Evolutionary conservation across 2,888 invertebrate genomes (phyloP).

Genomic region (Lasioglossum vierecki): DNA sequence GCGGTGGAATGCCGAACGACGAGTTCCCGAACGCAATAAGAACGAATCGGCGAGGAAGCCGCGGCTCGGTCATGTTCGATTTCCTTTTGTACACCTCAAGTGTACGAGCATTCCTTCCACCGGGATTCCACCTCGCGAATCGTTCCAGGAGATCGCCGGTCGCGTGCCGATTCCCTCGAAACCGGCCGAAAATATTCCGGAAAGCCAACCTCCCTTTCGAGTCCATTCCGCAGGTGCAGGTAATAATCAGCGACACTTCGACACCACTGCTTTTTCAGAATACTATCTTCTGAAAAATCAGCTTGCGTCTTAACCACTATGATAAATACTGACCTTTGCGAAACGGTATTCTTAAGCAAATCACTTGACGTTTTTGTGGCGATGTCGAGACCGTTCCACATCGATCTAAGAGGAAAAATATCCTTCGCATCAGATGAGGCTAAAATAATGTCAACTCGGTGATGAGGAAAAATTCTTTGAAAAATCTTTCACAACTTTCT

Average conservation of each 20-base stretch:
- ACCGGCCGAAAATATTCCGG: constrained; percentile 35
- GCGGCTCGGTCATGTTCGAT: constrained; percentile 49
- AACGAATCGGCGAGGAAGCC: constrained; percentile 58
- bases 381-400: background rate
- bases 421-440: no score
- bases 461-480: no score
- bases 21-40: constrained; percentile 74
- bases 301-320: background rate
- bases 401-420: no score
- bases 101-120: background rate
- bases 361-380: background rate
- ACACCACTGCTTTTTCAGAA: background rate
- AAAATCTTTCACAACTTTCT: no score
- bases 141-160: background rate
- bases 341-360: background rate
- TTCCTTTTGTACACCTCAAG: constrained; percentile 43
- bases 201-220: constrained; percentile 3
- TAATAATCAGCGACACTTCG: background rate
- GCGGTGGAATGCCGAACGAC: constrained; percentile 75
- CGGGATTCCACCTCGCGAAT: background rate
- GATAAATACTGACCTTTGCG: background rate
- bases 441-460: no score
- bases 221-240: background rate
- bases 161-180: constrained; percentile 15
- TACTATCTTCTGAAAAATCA: no score